Evolutionary conservation across 2,888 invertebrate genomes (phyloP), one percentile per base, ranked within the genome.

Genomic region (Ophion ellenae): DNA sequence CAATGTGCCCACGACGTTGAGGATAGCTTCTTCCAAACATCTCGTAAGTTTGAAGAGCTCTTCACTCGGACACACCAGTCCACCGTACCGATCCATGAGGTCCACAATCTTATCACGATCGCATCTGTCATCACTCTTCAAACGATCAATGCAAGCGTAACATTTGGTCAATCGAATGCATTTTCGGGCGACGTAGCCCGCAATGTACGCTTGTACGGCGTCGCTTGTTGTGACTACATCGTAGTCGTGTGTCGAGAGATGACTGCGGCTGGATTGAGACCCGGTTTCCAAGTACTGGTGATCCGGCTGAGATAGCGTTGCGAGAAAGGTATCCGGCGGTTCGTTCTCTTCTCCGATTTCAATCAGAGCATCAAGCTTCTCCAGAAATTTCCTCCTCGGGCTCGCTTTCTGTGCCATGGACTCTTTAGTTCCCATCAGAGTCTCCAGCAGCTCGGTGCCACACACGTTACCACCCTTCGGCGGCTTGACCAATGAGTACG

Each of bases 401-500:
- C 9, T 64, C 5, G n/a, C 47, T 75, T 53, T 61, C 28, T 24
- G 47, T 53, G 83, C 73, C 64, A 57, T 59, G 20, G 80, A 80
- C 24, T 86, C 81, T 59, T 81, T 86, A 11, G 81, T 71, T 53
- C 61, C 63, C 84, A 86, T 81, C 10, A 87, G 64, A 20, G 76
- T 83, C 57, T 73, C 66, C 40, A 86, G 80, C n/a, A 87, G 64
- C 75, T 87, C 85, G 20, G 77, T 64, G 11, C 86, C 87, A 24
- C 84, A 63, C 10, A 89, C 86, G 64, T 89, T 88, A 11, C 80
- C 82, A 9, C 88, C 87, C 81, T 79, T 87, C 32, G 86, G 86
- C n/a, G 88, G 88, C 32, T 86, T 88, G 1, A 87, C 81, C 28
- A 88, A 69, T 10, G 87, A 89, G 75, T 88, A 89, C 28, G 84